A percentile compares a stretch with the other conserved stretches of the same genome.
Evolutionary conservation across 2,113 vertebrate genomes (phyloP).

Genomic region (Cavia aperea): DNA sequence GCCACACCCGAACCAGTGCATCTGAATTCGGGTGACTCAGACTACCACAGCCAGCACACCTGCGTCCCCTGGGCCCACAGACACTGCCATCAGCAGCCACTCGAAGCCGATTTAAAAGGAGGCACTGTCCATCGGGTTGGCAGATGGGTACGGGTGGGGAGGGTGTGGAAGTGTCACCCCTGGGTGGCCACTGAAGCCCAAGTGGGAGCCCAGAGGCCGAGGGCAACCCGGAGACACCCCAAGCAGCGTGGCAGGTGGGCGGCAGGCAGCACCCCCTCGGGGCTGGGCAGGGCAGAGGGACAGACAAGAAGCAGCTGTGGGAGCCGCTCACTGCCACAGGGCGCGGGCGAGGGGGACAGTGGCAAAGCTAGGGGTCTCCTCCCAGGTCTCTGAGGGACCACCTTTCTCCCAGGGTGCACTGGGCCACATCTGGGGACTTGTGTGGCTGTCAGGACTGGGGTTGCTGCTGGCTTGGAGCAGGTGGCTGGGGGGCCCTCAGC

Average conservation of each 20-base stretch:
- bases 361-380: background rate
- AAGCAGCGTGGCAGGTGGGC: background rate
- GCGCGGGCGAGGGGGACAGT: background rate
- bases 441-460: background rate
- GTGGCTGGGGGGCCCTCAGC: background rate
- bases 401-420: background rate
- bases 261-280: background rate
- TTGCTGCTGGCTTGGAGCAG: background rate
- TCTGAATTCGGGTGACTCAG: background rate
- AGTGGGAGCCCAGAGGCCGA: no score
- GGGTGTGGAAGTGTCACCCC: background rate
- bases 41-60: background rate
- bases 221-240: background rate
- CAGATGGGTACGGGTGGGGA: background rate
- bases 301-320: background rate
- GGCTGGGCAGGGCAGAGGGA: background rate
- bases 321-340: background rate
- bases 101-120: background rate
- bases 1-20: background rate
- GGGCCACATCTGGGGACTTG: background rate
- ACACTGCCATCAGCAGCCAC: background rate
- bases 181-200: background rate
- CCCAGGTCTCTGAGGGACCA: background rate
- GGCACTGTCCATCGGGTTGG: background rate
- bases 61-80: rapidly evolving